Base-by-base conservation (phyloP, 2,797 vertebrate species). In the Micrastur ruficollis region DNA sequence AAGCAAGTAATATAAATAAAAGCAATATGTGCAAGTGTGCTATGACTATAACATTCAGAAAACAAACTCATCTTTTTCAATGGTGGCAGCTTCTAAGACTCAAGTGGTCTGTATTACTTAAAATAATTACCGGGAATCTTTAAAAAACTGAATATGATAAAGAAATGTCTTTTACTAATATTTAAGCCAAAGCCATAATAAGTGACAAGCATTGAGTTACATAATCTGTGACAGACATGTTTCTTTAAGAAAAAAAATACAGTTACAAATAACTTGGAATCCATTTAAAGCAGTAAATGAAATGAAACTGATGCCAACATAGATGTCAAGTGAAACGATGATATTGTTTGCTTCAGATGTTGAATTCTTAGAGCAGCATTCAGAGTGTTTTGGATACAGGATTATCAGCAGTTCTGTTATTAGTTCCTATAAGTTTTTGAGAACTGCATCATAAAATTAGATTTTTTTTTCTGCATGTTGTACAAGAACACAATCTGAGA, bases 1-100 rank as follows among this genome's bases (percentile, higher is more conserved):
- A 97, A 55, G 63, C 46, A 87, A 82, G 36, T 63, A 86, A 53
- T 82, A 95, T 11, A 91, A 95, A 91, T 95, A 58, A 49, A 87
- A 94, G 63, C 75, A 94, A 7, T 76, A 70, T 62, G 20, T 58
- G 59, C 73, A 83, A 83, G 17, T 74, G 32, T 67, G 25, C 23
- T 72, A 12, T 90, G 89, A 68, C 82, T 26, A 18, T 67, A 49
- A 16, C 22, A 14, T 36, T 79, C 23, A 55, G 75, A 66, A 85
- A 90, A 89, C 26, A 82, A 81, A 32, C 14, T 53, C 5, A 5
- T 73, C 25, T 68, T 79, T 89, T 85, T 81, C 15, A 20, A 5
- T 7, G 16, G 25, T 81, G 46, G n/a, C 31, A 46, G 38, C 22
- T 86, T 75, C 42, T 62, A 84, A 58, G 36, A 81, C 42, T 44